Percentiles rank a stretch among this genome's conserved stretches.
Conservation (phyloP, 2,113 vertebrate species). For the Malurus elegans region DNA sequence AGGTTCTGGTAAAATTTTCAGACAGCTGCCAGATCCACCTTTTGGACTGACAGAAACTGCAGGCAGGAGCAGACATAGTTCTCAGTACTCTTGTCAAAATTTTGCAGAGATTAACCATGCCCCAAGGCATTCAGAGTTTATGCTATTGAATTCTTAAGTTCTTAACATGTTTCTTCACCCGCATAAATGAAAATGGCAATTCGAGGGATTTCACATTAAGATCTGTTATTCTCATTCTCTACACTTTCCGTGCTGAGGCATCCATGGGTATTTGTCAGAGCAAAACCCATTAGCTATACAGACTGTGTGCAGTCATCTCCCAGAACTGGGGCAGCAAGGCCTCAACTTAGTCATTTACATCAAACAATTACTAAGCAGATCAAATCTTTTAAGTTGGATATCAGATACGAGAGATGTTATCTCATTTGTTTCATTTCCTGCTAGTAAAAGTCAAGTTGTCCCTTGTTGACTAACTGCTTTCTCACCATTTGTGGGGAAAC, state of each 20-base stretch:
- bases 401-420: not conserved
- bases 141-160: not conserved
- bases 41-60: not conserved
- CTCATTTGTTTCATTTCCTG: not conserved
- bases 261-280: not conserved
- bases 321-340: not conserved
- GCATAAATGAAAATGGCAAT: slow-evolving; percentile 30
- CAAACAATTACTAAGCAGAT: not conserved
- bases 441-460: not conserved
- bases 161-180: slow-evolving; percentile 13
- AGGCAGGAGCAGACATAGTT: not conserved
- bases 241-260: not conserved
- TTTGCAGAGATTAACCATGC: not conserved
- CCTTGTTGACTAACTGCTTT: not conserved
- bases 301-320: not conserved
- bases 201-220: not conserved
- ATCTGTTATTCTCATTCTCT: slow-evolving; percentile 27
- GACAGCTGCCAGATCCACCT: not conserved
- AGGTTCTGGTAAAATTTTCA: not conserved
- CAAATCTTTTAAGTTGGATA: not conserved
- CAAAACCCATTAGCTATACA: not conserved
- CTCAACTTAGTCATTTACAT: not conserved
- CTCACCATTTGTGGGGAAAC: not conserved
- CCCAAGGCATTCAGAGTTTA: not conserved
- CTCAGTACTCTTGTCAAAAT: not conserved